Evolutionary conservation across 2,113 vertebrate species (phyloP).

Genomic region (Actinemys pallida): DNA sequence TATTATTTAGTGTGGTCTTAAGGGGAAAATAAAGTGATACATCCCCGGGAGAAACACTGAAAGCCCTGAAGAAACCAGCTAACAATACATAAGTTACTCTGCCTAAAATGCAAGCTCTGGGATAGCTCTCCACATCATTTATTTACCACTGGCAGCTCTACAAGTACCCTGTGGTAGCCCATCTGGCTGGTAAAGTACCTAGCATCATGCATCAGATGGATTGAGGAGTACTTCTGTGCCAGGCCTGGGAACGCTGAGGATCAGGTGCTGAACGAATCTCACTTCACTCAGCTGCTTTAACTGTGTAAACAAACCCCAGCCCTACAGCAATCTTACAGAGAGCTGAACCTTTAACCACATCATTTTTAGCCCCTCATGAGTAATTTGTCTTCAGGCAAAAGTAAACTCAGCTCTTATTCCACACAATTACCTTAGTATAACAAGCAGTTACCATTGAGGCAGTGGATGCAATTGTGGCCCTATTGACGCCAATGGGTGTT

Average conservation of each 20-base stretch:
- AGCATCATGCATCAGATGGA: neutral
- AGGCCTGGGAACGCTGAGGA: neutral
- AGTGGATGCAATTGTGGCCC: neutral
- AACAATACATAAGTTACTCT: neutral
- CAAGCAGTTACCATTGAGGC: neutral
- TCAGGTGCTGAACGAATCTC: neutral
- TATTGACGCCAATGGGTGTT: fast-evolving
- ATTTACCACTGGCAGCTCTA: neutral
- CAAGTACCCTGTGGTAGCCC: neutral
- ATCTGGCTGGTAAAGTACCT: neutral
- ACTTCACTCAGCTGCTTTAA: neutral
- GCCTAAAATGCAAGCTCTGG: neutral
- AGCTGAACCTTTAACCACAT: neutral
- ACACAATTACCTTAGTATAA: neutral
- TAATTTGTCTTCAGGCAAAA: neutral
- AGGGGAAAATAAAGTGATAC: slow-evolving; percentile 32
- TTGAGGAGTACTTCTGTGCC: neutral
- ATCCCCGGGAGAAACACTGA: neutral
- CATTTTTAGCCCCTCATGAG: neutral
- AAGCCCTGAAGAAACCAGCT: slow-evolving; percentile 7
- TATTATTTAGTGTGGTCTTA: slow-evolving; percentile 50
- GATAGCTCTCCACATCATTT: neutral
- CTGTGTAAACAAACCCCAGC: neutral
- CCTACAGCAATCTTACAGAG: neutral
- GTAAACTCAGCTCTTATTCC: neutral